Evolutionary conservation across 1,140 invertebrate genomes (phyloP), one percentile per base, ranked within the genome.

Genomic region (Brachionus rubens): DNA sequence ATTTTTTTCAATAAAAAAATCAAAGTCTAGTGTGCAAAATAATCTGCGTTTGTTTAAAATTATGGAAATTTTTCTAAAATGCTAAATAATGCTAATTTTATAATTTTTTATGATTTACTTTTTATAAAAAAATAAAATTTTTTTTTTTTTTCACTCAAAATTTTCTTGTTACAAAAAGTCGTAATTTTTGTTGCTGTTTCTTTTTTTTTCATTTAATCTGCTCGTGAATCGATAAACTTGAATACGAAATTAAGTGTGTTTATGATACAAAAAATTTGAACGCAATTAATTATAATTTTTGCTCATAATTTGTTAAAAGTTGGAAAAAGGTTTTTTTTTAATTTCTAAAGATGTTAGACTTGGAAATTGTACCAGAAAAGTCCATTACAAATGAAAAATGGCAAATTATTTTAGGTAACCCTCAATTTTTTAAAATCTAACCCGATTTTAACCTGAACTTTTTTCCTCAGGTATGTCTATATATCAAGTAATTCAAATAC

Each of bases 351-450:
- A 75, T 75, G 72, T 48, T 75, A 43, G 72, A 75, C 24, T 46
- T 75, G 48, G 72, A 75, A 24, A 56, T 75, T 40, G 40, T 46
- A 26, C 72, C 48, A 7, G 48, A 75, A 21, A 52, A 54, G 16
- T 75, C 72, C 1, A 75, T 75, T 16, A 4, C 48, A 6, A 75
- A 6, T 16, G 36, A 54, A 75, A 56, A 47, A 54, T 75, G 72
- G 72, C 48, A 75, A 47, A 75, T 75, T 21, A 33, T 75, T 41
- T 30, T 75, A 46, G 72, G 72, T 68, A 47, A n/a, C n/a, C n/a
- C n/a, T n/a, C n/a, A n/a, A n/a, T n/a, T 10, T 48, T 67, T 24
- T 1, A 46, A 14, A 16, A 12, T 5, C n/a, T 10, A 26, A 48
- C 33, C 12, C n/a, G 9, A n/a, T 9, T 70, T 43, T 28, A 30